A percentile compares a stretch with the other conserved stretches of the same genome.
These are phyloP conservation scores for Saguinus imperator DNA, from an alignment of 2,113 vertebrate species.

Conservation along the genomic window DNA sequence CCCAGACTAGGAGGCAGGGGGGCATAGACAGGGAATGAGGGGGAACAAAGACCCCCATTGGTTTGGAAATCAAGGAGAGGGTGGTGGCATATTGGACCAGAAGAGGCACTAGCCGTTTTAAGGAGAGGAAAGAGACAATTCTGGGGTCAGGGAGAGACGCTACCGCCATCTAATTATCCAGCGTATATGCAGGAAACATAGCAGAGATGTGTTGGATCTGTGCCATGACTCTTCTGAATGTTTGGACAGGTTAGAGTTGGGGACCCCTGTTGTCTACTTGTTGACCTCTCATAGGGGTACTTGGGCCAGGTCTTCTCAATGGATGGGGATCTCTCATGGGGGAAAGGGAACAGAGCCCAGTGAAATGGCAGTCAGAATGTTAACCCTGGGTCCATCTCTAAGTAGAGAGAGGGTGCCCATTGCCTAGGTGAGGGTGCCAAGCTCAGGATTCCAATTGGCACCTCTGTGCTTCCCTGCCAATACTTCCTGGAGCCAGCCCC, in stretches of 20 bases:
- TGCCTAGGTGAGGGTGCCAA: slow-evolving; percentile 12
- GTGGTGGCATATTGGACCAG: background rate
- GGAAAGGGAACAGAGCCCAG: background rate
- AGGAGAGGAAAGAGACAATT: slow-evolving; percentile 37
- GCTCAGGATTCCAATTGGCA: background rate
- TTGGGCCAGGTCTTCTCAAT: background rate
- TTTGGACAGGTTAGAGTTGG: background rate
- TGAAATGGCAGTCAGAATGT: background rate
- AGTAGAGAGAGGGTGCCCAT: background rate
- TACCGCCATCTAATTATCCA: background rate
- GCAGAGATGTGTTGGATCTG: background rate
- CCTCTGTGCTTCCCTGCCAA: background rate
- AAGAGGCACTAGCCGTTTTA: background rate
- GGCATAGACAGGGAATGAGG: background rate
- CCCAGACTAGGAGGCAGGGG: slow-evolving; percentile 32
- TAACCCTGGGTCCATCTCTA: background rate
- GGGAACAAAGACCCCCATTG: background rate
- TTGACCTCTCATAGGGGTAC: background rate
- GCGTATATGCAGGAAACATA: background rate
- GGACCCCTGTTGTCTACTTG: background rate
- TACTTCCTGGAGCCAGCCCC: background rate
- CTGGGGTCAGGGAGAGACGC: background rate
- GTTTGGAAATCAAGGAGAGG: slow-evolving; percentile 1
- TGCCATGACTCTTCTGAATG: background rate
- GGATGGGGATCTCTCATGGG: background rate